These are phyloP conservation scores for Zaprionus obscuricornis DNA, from an alignment of 2,888 invertebrate genomes.

Conservation along the genomic window DNA sequence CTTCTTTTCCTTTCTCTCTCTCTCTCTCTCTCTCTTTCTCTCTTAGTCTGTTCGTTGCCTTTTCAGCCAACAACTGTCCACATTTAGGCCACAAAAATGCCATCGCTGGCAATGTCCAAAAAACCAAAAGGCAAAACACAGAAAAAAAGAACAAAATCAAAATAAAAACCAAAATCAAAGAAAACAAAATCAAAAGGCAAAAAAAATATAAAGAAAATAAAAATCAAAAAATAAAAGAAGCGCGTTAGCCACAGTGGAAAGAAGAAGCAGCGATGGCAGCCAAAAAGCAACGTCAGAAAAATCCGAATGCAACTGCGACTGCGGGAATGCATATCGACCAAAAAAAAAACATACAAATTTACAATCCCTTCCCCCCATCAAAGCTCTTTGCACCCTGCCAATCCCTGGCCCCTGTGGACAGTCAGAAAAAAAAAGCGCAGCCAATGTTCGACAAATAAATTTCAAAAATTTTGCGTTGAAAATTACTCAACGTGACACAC, in stretches of 20 bases:
- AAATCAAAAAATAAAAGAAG: conserved; percentile 14
- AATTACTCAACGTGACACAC: conserved; percentile 68
- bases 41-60: not conserved
- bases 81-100: conserved; percentile 78
- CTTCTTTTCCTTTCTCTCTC: not conserved
- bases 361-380: not conserved
- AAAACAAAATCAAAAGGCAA: not conserved
- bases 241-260: no score
- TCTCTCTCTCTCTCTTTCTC: not conserved
- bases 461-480: conserved; percentile 67
- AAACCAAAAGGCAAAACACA: conserved; percentile 46
- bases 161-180: conserved; percentile 32
- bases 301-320: conserved; percentile 49
- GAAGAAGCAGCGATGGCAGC: conserved; percentile 5
- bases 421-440: conserved; percentile 39
- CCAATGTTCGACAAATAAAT: conserved; percentile 66
- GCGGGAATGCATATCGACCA: conserved; percentile 52
- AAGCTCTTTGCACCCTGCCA: not conserved
- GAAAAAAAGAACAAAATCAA: conserved; percentile 35
- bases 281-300: conserved; percentile 44
- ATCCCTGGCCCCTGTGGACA: conserved; percentile 8
- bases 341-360: conserved; percentile 35
- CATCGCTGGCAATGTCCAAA: conserved; percentile 73
- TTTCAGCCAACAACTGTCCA: conserved; percentile 38
- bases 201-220: not conserved